Conservation (phyloP, 1,140 invertebrate species). For the Drosophila pseudoobscura region DNA sequence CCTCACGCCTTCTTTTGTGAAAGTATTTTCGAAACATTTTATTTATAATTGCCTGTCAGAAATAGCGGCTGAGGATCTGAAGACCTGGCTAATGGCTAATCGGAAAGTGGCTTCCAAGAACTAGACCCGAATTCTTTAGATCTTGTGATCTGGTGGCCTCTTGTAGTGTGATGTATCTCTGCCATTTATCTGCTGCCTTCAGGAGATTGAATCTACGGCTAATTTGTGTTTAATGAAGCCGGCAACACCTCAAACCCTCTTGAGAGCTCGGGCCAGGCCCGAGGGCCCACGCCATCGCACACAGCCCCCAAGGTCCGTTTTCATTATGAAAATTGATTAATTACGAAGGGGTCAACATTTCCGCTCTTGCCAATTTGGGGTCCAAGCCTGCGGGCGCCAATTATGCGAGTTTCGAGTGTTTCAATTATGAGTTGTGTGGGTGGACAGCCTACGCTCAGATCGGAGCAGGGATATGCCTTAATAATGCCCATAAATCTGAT, state of each 20-base stretch:
- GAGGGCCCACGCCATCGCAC: constrained; percentile 55
- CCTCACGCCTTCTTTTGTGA: constrained; percentile 31
- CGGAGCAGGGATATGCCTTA: constrained; percentile 5
- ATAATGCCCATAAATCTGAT: constrained; percentile 13
- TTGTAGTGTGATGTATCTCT: constrained; percentile 51
- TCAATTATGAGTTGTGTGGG: constrained; percentile 32
- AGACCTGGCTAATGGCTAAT: constrained; percentile 9
- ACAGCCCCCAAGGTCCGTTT: constrained; percentile 40
- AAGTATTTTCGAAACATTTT: constrained; percentile 67
- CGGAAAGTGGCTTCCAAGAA: constrained; percentile 16
- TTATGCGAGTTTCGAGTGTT: constrained; percentile 50
- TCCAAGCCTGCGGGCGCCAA: constrained; percentile 47
- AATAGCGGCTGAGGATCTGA: constrained; percentile 39
- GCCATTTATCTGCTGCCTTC: constrained; percentile 47
- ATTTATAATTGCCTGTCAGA: constrained; percentile 72
- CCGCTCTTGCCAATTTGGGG: constrained; percentile 61
- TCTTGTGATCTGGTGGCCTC: constrained; percentile 50
- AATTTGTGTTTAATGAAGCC: constrained; percentile 67
- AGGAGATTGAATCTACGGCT: constrained; percentile 20
- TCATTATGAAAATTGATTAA: constrained; percentile 72
- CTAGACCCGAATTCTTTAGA: constrained; percentile 13
- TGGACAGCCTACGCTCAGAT: constrained; percentile 15
- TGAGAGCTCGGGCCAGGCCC: constrained; percentile 1
- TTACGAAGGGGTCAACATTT: constrained; percentile 41
- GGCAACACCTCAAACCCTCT: constrained; percentile 41